These are phyloP conservation scores for Pholis gunnellus DNA, from an alignment of 2,113 vertebrate species.

Conservation along the genomic window DNA sequence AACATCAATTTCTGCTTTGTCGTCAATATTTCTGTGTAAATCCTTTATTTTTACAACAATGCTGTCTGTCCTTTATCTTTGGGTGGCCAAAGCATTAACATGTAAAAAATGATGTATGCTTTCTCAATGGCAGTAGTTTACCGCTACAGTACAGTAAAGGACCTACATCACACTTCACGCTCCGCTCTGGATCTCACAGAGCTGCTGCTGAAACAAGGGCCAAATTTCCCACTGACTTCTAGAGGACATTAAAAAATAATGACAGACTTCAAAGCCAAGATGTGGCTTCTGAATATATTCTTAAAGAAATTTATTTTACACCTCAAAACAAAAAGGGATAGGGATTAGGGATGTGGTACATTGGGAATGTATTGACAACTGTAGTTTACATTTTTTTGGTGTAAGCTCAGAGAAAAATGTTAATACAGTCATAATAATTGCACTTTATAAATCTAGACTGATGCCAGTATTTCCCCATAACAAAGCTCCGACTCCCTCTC, in stretches of 20 bases:
- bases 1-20: constrained; percentile 30
- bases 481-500: constrained; percentile 72
- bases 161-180: constrained; percentile 22
- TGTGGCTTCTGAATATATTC: constrained; percentile 81
- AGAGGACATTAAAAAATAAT: constrained; percentile 68
- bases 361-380: constrained; percentile 87
- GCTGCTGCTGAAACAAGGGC: constrained; percentile 29
- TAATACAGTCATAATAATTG: constrained; percentile 89
- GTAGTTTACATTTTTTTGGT: constrained; percentile 86
- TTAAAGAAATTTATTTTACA: constrained; percentile 88
- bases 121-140: background rate
- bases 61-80: constrained; percentile 33
- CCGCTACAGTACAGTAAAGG: constrained; percentile 4
- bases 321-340: constrained; percentile 81
- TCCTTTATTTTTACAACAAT: constrained; percentile 12
- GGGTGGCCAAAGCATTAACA: constrained; percentile 48
- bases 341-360: constrained; percentile 83
- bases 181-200: constrained; percentile 38
- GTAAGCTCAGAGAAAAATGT: constrained; percentile 87
- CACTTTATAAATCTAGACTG: constrained; percentile 87
- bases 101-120: constrained; percentile 39
- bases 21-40: constrained; percentile 1
- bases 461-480: constrained; percentile 82
- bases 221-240: constrained; percentile 42
- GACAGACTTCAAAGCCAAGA: constrained; percentile 78